phyloP scores from a whole-genome alignment of 2,113 vertebrate genomes.

The Istiophorus platypterus region DNA sequence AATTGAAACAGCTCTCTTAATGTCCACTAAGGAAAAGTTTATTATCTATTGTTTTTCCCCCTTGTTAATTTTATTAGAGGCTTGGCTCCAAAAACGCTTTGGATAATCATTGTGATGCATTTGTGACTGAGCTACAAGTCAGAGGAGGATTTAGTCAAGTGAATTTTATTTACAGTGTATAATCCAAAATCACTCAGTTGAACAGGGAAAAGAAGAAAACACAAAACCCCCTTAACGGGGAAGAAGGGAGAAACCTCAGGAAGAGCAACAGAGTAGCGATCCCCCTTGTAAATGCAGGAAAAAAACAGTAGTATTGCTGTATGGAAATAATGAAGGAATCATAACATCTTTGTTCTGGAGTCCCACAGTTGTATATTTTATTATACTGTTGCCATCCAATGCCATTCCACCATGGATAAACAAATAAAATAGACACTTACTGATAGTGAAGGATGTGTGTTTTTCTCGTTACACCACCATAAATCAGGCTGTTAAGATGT shows the following conservation, averaged over 20 bases:
- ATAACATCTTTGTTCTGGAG: background rate
- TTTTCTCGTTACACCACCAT: conserved; percentile 30
- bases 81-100: background rate
- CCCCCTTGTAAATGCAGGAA: background rate
- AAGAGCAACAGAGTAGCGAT: background rate
- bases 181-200: background rate
- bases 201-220: background rate
- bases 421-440: background rate
- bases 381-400: background rate
- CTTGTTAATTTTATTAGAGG: background rate
- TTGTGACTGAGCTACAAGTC: background rate
- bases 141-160: conserved; percentile 6
- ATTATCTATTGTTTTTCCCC: background rate
- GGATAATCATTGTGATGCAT: background rate
- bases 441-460: background rate
- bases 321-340: background rate
- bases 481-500: conserved; percentile 41
- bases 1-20: conserved; percentile 53
- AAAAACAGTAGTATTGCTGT: background rate
- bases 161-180: background rate
- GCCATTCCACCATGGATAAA: background rate
- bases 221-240: background rate
- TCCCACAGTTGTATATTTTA: background rate
- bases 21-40: background rate
- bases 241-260: background rate